Base-by-base conservation (phyloP, 2,888 invertebrate species). In the Coenonympha glycerion region DNA sequence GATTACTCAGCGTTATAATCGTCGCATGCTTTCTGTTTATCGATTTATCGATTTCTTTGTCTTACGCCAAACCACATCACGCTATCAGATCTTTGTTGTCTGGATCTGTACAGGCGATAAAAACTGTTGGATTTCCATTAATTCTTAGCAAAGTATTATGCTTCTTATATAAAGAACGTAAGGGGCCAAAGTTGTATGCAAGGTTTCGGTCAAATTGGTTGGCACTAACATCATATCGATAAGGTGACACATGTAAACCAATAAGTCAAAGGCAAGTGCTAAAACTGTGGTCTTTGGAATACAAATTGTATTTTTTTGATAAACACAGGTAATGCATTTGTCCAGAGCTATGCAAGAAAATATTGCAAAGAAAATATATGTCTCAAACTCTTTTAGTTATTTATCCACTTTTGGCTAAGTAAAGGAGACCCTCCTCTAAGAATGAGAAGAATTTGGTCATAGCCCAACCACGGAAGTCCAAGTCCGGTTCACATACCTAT, bases 1-100 rank as follows among this genome's bases (percentile, higher is more conserved):
- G 49, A 57, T 66, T 63, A 51, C 58, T 65, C 69, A 65, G 73
- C 71, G 76, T 81, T 80, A 76, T 75, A 65, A 80, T 76, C 71
- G 60, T 36, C 61, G 66, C 73, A 60, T 71, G 73, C 73, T 77
- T 76, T 76, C 74, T 65, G 68, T 75, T 45, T 36, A 45, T 34
- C 45, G 30, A 13, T 15, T 33, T 74, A 76, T 69, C 68, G 69
- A 69, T 58, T 71, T 71, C 77, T 79, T 81, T 81, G 79, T 79
- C 69, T 64, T 34, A 48, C 31, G 47, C 58, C 60, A 66, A 78
- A 78, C 78, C 73, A 73, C 66, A 76, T 77, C 66, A 76, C 76
- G 59, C 71, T 58, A 63, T 62, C 58, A 55, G 56, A 63, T 60
- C 64, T 63, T 59, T 60, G 59, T 61, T 61, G 61, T 62, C 59